phyloP scores from a whole-genome alignment of 1,140 invertebrate genomes.

The Hyposmocoma kahamanoa region DNA sequence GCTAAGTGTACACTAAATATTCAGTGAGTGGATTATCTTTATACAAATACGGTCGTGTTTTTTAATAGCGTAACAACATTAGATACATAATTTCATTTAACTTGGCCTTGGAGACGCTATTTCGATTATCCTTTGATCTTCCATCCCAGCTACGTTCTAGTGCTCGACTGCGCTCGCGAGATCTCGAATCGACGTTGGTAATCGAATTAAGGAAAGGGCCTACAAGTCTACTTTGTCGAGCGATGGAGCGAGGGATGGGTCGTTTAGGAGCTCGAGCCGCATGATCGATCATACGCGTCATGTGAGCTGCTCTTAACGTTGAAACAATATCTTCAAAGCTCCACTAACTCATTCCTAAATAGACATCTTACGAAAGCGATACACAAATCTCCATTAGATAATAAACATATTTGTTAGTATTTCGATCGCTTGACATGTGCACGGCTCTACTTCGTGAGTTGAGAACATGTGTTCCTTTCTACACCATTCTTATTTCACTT shows the following conservation, averaged over 20 bases:
- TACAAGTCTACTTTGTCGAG: conserved; percentile 26
- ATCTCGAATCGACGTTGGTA: conserved; percentile 26
- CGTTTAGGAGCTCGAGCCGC: conserved; percentile 14
- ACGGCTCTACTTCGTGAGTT: conserved; percentile 3
- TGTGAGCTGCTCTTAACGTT: not conserved
- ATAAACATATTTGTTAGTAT: not conserved
- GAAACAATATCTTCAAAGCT: conserved; percentile 21
- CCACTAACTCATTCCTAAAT: not conserved
- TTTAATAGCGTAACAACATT: too few relatives aligned
- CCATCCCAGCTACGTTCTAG: conserved; percentile 14
- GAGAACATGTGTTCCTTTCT: conserved; percentile 24
- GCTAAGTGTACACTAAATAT: too few relatives aligned
- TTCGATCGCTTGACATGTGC: too few relatives aligned
- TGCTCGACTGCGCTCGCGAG: conserved; percentile 19
- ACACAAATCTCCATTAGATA: not conserved
- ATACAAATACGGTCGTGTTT: too few relatives aligned
- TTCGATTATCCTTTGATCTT: conserved; percentile 36
- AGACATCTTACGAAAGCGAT: not conserved
- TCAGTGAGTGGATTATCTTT: too few relatives aligned
- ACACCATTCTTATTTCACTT: conserved; percentile 33
- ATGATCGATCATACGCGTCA: conserved; percentile 27
- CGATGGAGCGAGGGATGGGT: conserved; percentile 24
- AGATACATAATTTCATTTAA: conserved; percentile 26
- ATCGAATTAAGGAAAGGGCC: conserved; percentile 35
- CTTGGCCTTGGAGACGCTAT: conserved; percentile 19